phyloP scores from a whole-genome alignment of 2,797 vertebrate genomes.

The Betta splendens region DNA sequence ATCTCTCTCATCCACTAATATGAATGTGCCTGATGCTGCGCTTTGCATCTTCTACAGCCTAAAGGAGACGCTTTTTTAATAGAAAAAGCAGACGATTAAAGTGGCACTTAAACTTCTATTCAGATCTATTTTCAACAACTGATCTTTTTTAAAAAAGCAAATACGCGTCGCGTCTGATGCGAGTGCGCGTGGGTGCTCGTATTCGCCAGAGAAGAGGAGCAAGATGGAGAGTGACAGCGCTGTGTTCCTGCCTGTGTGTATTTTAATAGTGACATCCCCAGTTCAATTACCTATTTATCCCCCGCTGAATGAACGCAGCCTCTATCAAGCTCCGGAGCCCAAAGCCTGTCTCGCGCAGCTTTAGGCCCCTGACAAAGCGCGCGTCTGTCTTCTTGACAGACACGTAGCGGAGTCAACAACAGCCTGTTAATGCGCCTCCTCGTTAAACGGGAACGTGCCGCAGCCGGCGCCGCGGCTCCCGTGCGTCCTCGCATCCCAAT shows the following conservation, averaged over 20 bases:
- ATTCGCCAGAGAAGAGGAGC: background rate
- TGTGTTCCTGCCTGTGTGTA: conserved; percentile 41
- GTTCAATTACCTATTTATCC: conserved; percentile 68
- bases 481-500: conserved; percentile 63
- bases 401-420: conserved; percentile 58
- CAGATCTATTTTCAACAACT: background rate
- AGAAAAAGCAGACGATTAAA: conserved; percentile 2
- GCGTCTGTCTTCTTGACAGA: conserved; percentile 65
- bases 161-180: conserved; percentile 13
- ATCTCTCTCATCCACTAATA: conserved; percentile 5
- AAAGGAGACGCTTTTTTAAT: background rate
- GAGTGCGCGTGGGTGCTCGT: conserved; percentile 10
- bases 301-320: conserved; percentile 46
- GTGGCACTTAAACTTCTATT: background rate
- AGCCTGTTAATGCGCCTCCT: conserved; percentile 63
- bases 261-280: conserved; percentile 47
- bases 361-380: conserved; percentile 36
- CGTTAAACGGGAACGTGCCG: conserved; percentile 45
- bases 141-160: conserved; percentile 14
- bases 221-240: conserved; percentile 24
- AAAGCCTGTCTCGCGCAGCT: conserved; percentile 36
- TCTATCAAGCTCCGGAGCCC: conserved; percentile 47
- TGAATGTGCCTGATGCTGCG: conserved; percentile 3
- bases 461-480: conserved; percentile 43
- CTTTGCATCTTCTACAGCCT: background rate